Percentiles rank a stretch among this genome's conserved stretches.
Conservation (phyloP, 1,140 invertebrate genomes). For the Phymorhynchus buccinoides region DNA sequence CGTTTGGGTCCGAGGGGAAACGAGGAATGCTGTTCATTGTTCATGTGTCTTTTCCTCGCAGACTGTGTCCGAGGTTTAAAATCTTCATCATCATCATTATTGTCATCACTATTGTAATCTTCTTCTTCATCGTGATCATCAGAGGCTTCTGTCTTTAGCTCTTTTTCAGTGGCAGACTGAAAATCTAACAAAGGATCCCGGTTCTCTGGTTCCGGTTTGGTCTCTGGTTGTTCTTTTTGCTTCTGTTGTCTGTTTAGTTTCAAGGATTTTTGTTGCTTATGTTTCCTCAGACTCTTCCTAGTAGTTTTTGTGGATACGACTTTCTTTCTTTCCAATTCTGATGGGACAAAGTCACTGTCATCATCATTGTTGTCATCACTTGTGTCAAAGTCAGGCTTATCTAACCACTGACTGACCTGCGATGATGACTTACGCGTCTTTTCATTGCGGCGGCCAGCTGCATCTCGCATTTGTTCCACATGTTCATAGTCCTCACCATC, state of each 20-base stretch:
- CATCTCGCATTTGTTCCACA: background rate
- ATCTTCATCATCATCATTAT: constrained; percentile 36
- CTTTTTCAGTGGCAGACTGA: constrained; percentile 16
- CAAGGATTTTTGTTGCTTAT: constrained; percentile 1
- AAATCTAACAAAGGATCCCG: background rate
- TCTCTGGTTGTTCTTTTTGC: background rate
- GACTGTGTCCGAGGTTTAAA: constrained; percentile 3
- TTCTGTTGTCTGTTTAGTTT: background rate
- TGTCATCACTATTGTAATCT: no score
- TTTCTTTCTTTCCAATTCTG: constrained; percentile 18
- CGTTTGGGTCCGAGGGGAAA: background rate
- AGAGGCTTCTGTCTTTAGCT: constrained; percentile 17
- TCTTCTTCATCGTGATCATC: constrained; percentile 35
- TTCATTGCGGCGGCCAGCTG: background rate
- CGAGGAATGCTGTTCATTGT: no score
- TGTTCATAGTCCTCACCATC: constrained; percentile 31
- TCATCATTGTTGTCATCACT: constrained; percentile 34
- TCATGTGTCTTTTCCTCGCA: background rate
- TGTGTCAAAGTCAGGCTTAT: constrained; percentile 30
- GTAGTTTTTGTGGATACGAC: background rate
- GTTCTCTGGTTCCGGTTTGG: constrained; percentile 15
- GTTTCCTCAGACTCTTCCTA: constrained; percentile 14
- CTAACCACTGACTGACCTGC: constrained; percentile 29
- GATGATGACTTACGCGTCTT: background rate
- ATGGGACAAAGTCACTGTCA: constrained; percentile 35